Conservation (phyloP, 2,113 vertebrate species). For the Meriones unguiculatus region DNA sequence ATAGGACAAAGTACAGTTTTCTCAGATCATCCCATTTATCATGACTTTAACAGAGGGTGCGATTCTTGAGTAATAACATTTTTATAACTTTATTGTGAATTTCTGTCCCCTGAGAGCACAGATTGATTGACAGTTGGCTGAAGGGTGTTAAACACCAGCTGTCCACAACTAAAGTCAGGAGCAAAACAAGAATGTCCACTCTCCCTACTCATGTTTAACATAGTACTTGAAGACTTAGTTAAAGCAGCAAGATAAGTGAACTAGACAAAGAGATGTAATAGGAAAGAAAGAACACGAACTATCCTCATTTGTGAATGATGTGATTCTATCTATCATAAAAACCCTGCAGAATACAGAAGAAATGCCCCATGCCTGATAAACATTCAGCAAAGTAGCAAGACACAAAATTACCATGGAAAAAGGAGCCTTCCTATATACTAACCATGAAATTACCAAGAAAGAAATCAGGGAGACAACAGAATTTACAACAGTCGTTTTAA, state of each 20-base stretch:
- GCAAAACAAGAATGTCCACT: too few species aligned
- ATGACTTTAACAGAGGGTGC: background rate
- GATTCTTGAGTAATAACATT: background rate
- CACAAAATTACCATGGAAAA: background rate
- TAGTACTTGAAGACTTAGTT: background rate
- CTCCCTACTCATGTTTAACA: accelerated
- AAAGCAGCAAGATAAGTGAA: background rate
- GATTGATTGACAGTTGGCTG: conserved; percentile 32
- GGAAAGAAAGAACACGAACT: background rate
- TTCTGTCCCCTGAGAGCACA: background rate
- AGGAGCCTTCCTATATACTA: background rate
- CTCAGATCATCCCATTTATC: background rate
- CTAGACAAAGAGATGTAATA: background rate
- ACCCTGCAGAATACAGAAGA: background rate
- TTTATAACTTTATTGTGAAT: background rate
- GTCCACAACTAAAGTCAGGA: background rate
- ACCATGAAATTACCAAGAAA: background rate
- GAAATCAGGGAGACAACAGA: background rate
- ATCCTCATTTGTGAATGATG: background rate
- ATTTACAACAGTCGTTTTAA: background rate
- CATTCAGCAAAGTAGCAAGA: background rate
- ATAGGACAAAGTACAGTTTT: background rate
- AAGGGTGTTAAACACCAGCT: conserved; percentile 22
- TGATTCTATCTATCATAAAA: background rate
- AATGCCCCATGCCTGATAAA: background rate